Conservation (phyloP, 1,140 invertebrate species). For the Procambarus clarkii region DNA sequence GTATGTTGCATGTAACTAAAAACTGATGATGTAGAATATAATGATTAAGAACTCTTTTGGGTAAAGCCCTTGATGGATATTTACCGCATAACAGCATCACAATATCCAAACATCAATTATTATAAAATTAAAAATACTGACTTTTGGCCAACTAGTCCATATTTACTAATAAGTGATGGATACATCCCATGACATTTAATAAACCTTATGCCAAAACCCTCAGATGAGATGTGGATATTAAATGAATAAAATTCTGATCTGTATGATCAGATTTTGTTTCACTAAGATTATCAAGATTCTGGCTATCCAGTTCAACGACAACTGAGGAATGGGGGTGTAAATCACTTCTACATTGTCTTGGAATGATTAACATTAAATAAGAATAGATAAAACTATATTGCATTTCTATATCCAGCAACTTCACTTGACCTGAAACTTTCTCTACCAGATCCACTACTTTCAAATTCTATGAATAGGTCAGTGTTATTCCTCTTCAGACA, state of each 20-base stretch:
- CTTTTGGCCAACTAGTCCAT: neutral
- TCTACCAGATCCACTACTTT: neutral
- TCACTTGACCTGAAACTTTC: neutral
- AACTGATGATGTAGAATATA: neutral
- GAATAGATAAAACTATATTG: neutral
- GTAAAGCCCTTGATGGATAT: neutral
- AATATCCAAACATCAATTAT: neutral
- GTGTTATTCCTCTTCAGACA: neutral
- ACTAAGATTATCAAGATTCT: neutral
- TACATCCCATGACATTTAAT: neutral
- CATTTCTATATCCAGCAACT: neutral
- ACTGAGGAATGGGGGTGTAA: neutral
- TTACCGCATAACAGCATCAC: neutral
- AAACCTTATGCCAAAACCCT: neutral
- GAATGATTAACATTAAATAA: neutral
- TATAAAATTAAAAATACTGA: constrained; percentile 6
- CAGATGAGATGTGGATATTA: neutral
- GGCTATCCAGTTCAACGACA: neutral
- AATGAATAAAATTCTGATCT: neutral
- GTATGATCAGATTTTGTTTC: neutral
- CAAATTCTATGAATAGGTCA: neutral
- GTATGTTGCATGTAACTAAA: neutral
- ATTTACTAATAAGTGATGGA: neutral
- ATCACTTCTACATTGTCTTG: neutral
- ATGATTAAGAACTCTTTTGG: neutral